Base-by-base conservation (phyloP, 2,797 vertebrate species). In the Phrynocephalus forsythii region DNA sequence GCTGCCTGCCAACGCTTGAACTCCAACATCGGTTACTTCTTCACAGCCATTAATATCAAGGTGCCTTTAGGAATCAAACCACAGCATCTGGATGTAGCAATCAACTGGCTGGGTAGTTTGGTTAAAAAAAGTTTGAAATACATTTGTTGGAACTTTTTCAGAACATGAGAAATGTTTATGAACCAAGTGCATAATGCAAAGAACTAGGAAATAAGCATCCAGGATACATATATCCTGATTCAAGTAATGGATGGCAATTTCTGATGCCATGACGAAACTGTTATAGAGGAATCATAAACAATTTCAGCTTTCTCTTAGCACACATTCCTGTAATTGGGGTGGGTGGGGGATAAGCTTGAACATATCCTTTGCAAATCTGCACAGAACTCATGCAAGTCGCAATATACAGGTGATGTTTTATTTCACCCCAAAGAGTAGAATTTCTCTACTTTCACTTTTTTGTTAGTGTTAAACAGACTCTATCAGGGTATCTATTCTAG, bases 41-140 rank as follows among this genome's bases (percentile, higher is more conserved):
- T 86, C 88, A 90, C 95, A 96, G n/a, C 92, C 93, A 91, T 94
- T 97, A 93, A 96, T 92, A 94, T 96, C 91, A 77, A 97, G 90
- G 86, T 89, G 94, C 67, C 95, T 96, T 68, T 82, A 83, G 79
- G 84, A 86, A 86, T 52, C 75, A 87, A 82, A 80, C 92, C 72
- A 72, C 24, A 68, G 33, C n/a, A 84, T 24, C 66, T 26, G 67
- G 16, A 15, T 38, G 68, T 3, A 79, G n/a, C 63, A 30, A 44
- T 68, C 72, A 75, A 48, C n/a, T 68, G 18, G 11, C 5, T 56
- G 2, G 15, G 6, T 22, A 73, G 28, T 52, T 67, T 33, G 11
- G 7, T 13, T 8, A 1, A 5, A 44, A 16, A 16, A 33, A 6
- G 33, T 72, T 63, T 81, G 50, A 78, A 66, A 80, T 10, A n/a